Conservation (phyloP, 2,888 invertebrate genomes). For the Tetranychus piercei region DNA sequence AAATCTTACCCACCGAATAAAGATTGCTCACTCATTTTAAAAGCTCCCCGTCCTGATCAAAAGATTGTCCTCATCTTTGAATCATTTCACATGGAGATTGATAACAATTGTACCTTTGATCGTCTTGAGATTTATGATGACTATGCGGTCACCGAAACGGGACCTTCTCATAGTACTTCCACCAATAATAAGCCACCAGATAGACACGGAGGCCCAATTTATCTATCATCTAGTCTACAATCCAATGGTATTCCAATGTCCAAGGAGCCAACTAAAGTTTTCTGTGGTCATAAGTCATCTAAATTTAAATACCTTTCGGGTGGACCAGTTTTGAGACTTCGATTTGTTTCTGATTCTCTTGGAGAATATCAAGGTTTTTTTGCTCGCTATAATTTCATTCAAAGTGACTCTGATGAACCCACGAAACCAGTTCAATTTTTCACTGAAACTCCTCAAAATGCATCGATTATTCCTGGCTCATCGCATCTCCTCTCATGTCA, state of each 20-base stretch:
- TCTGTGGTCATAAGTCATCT: constrained; percentile 17
- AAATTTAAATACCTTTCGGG: constrained; percentile 19
- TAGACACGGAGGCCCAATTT: background rate
- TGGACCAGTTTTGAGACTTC: constrained; percentile 6
- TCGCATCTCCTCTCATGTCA: constrained; percentile 25
- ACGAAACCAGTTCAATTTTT: constrained; percentile 1
- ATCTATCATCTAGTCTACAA: background rate
- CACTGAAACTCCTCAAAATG: constrained; percentile 24
- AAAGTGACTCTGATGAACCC: background rate
- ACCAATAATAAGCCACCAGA: background rate
- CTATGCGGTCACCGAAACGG: background rate
- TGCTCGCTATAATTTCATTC: background rate
- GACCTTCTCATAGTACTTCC: background rate
- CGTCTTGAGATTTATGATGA: constrained; percentile 21
- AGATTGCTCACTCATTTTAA: constrained; percentile 25
- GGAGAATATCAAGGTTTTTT: constrained; percentile 14
- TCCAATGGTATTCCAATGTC: background rate
- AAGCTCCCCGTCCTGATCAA: constrained; percentile 23
- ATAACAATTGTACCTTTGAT: constrained; percentile 20
- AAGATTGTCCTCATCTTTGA: constrained; percentile 24
- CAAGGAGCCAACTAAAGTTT: constrained; percentile 10
- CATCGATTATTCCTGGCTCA: constrained; percentile 23
- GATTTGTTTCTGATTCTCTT: constrained; percentile 18
- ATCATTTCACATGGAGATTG: constrained; percentile 25
- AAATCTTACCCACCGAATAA: constrained; percentile 24